Evolutionary conservation across 2,888 invertebrate genomes (phyloP).

Genomic region (Ochropleura plecta): DNA sequence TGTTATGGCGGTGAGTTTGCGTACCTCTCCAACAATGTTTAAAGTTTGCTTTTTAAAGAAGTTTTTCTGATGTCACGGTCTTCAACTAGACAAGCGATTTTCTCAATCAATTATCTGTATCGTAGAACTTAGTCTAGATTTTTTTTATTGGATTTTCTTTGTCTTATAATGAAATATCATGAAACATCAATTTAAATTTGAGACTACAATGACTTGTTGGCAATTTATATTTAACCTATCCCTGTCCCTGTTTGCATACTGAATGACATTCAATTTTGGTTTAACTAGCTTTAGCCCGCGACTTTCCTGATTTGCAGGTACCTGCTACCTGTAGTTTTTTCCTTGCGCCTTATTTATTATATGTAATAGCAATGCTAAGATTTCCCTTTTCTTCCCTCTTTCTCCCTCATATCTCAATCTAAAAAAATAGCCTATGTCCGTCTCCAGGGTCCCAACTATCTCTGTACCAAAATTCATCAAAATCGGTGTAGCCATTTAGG

Average conservation of each 20-base stretch:
- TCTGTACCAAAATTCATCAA: too few relatives aligned
- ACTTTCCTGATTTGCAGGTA: too few relatives aligned
- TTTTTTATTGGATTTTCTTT: background rate
- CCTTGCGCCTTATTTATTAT: too few relatives aligned
- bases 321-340: too few relatives aligned
- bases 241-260: constrained; percentile 29
- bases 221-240: constrained; percentile 15
- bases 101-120: constrained; percentile 24
- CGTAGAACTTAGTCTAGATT: constrained; percentile 1
- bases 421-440: too few relatives aligned
- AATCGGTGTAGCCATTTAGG: too few relatives aligned
- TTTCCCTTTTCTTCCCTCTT: too few relatives aligned
- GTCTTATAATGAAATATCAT: background rate
- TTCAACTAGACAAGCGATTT: constrained; percentile 25
- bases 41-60: constrained; percentile 31
- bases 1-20: constrained; percentile 30
- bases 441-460: too few relatives aligned
- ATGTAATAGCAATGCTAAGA: too few relatives aligned
- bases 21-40: constrained; percentile 40
- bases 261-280: constrained; percentile 57
- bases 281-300: too few relatives aligned
- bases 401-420: too few relatives aligned
- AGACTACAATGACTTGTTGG: constrained; percentile 17
- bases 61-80: constrained; percentile 32
- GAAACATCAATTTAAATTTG: constrained; percentile 33